phyloP scores from a whole-genome alignment of 2,113 vertebrate genomes.

The Xerus inauris region DNA sequence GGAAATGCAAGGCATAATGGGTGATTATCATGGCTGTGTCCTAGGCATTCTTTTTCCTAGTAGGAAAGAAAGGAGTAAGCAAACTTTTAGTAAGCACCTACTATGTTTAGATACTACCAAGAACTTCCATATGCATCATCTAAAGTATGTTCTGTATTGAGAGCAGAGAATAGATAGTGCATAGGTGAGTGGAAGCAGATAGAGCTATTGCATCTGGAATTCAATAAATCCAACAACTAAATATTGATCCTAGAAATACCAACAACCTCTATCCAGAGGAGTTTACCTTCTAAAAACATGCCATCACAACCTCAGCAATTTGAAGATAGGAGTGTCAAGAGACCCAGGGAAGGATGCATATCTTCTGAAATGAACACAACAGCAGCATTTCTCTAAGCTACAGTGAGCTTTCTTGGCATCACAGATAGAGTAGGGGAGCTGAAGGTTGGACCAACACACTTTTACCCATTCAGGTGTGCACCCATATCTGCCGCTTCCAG shows the following conservation, averaged over 20 bases:
- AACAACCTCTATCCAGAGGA: not conserved
- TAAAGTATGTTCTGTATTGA: not conserved
- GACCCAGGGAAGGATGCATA: not conserved
- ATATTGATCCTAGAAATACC: not conserved
- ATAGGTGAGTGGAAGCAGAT: not conserved
- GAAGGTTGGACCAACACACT: not conserved
- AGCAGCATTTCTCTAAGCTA: constrained; percentile 28
- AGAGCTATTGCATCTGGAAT: not conserved
- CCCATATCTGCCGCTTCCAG: constrained; percentile 51
- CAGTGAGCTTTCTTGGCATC: constrained; percentile 17
- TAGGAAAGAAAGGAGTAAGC: constrained; percentile 14
- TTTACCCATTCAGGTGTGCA: constrained; percentile 28
- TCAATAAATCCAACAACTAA: constrained; percentile 54
- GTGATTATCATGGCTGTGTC: not conserved
- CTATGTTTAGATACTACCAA: constrained; percentile 19
- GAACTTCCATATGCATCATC: not conserved
- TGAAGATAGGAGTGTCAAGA: constrained; percentile 28
- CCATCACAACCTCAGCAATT: constrained; percentile 11
- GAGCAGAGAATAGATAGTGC: not conserved
- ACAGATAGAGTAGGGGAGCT: not conserved
- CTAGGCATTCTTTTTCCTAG: not conserved
- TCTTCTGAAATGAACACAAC: constrained; percentile 50
- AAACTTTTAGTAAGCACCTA: constrained; percentile 19
- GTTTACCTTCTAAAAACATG: constrained; percentile 49
- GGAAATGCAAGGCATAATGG: constrained; percentile 2